Base-by-base conservation (phyloP, 1,140 invertebrate species). In the Procambarus virginalis region DNA sequence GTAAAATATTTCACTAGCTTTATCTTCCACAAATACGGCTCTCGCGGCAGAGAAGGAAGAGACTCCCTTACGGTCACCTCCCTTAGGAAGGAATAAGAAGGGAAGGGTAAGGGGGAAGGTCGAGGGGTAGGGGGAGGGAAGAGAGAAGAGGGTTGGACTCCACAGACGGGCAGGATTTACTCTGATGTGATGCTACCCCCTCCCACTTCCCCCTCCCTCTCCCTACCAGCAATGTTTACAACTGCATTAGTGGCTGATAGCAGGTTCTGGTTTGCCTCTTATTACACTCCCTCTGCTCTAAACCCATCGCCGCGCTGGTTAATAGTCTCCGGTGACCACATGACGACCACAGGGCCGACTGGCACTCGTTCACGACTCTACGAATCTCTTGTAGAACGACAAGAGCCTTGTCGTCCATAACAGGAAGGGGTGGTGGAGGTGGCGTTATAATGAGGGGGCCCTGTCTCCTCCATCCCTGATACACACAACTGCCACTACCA, bases 21-120 rank as follows among this genome's bases (percentile, higher is more conserved):
- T 22, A n/a, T 46, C 80, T 64, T 82, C 80, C 80, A 82, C 80
- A 82, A 82, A 82, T 82, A 82, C 84, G 84, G 49, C 77, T 85
- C 70, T 85, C 51, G 75, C 75, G 70, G 55, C 45, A n/a, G n/a
- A 34, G 5, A 34, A 73, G n/a, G 20, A 46, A 49, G 58, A 22
- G 79, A 22, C 78, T 79, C 78, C 78, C 78, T 55, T 34, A 78
- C 77, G 20, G 10, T 84, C 12, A 45, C 64, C 64, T 48, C 46
- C 34, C 68, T 49, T 4, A 76, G 34, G 83, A 76, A n/a, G 22
- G 70, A 76, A 70, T 20, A 51, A 48, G 76, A 60, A 55, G 14
- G 45, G 34, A 58, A 78, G 84, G 45, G 64, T 22, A 3, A 84
- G 68, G 64, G 81, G 75, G 70, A 9, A 12, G 10, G 17, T 34